Evolutionary conservation across 2,797 vertebrate species (phyloP).

Genomic region (Borostomias antarcticus): DNA sequence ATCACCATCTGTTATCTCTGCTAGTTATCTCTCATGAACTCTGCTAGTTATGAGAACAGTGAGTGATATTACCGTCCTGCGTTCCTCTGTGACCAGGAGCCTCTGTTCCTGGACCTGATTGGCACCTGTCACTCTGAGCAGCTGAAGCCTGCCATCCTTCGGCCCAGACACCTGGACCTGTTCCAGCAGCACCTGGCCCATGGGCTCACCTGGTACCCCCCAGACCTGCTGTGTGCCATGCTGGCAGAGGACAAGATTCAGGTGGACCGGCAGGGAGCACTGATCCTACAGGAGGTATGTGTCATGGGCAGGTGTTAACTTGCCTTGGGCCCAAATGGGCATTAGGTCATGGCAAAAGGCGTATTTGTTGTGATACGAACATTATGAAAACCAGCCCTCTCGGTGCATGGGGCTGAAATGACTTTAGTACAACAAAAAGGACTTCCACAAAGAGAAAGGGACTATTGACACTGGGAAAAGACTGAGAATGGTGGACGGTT

Average conservation of each 20-base stretch:
- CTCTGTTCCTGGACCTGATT: slow-evolving; percentile 87
- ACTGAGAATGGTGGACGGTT: too few species aligned
- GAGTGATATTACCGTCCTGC: not conserved
- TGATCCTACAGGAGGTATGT: slow-evolving; percentile 62
- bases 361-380: too few species aligned
- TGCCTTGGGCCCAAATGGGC: not conserved
- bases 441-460: too few species aligned
- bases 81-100: slow-evolving; percentile 72
- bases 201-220: slow-evolving; percentile 76
- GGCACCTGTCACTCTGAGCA: slow-evolving; percentile 89
- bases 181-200: slow-evolving; percentile 72
- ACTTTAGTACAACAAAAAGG: too few species aligned
- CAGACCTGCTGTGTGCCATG: slow-evolving; percentile 73
- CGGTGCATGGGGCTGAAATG: too few species aligned
- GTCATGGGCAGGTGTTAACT: not conserved
- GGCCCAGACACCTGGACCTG: slow-evolving; percentile 77
- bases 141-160: slow-evolving; percentile 76
- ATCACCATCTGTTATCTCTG: too few species aligned
- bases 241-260: slow-evolving; percentile 68
- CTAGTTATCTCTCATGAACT: too few species aligned
- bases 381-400: too few species aligned
- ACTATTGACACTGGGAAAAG: too few species aligned
- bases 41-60: not conserved
- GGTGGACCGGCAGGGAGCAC: slow-evolving; percentile 68
- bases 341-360: too few species aligned